These are phyloP conservation scores for Cosmopolites sordidus DNA, from an alignment of 2,888 invertebrate species.

Conservation along the genomic window DNA sequence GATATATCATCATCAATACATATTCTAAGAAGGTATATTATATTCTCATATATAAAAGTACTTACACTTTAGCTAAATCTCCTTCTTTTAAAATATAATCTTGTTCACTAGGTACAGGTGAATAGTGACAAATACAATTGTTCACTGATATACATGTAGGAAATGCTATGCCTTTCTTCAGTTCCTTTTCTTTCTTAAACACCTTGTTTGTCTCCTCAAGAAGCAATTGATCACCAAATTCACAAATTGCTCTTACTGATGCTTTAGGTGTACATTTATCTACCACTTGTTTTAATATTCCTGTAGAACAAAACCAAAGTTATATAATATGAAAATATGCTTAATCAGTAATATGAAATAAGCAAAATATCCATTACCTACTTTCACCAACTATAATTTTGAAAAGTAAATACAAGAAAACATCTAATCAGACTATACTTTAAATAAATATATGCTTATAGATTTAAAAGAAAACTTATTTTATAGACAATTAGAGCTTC, in stretches of 20 bases:
- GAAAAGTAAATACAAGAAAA: too few relatives aligned
- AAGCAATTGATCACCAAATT: conserved; percentile 83
- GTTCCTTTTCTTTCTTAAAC: conserved; percentile 97
- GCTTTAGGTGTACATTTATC: conserved; percentile 83
- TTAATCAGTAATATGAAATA: too few relatives aligned
- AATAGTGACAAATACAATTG: conserved; percentile 99
- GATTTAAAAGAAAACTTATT: too few relatives aligned
- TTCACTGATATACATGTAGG: conserved; percentile 98
- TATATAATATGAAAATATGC: too few relatives aligned
- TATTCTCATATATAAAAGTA: conserved; percentile 32
- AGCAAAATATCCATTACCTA: too few relatives aligned
- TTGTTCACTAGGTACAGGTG: conserved; percentile 89
- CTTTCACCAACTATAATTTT: too few relatives aligned
- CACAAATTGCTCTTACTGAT: conserved; percentile 88
- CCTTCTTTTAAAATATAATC: conserved; percentile 82
- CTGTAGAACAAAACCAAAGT: conserved; percentile 55
- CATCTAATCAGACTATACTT: too few relatives aligned
- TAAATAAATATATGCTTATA: too few relatives aligned
- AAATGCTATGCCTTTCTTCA: conserved; percentile 98
- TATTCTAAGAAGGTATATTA: neutral
- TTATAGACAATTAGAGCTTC: too few relatives aligned
- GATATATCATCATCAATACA: conserved; percentile 29
- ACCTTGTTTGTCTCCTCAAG: conserved; percentile 91
- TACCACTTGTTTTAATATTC: conserved; percentile 81
- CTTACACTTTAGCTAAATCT: conserved; percentile 96